A percentile compares a stretch with the other conserved stretches of the same genome.
These are phyloP conservation scores for Agrotis exclamationis DNA, from an alignment of 2,888 invertebrate genomes.

Conservation along the genomic window DNA sequence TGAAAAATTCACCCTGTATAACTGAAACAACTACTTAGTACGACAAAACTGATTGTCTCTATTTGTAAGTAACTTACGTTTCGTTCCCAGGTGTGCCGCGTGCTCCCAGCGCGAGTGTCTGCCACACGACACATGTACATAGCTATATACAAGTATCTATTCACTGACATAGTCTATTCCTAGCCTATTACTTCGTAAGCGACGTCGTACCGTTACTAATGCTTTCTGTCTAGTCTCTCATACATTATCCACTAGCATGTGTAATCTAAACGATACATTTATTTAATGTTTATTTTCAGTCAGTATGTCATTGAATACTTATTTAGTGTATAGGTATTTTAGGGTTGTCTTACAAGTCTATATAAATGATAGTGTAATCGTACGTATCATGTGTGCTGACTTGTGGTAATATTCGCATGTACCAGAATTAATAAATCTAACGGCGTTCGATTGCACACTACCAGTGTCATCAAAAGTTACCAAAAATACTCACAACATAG, in stretches of 20 bases:
- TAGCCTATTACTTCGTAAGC: slow-evolving; percentile 7
- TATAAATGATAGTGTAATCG: slow-evolving; percentile 15
- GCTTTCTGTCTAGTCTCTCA: slow-evolving; percentile 56
- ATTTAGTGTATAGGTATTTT: slow-evolving; percentile 59
- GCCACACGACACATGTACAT: slow-evolving; percentile 18
- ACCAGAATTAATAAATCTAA: slow-evolving; percentile 48
- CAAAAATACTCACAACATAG: slow-evolving; percentile 40
- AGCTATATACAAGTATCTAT: slow-evolving; percentile 47
- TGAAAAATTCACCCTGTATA: no score
- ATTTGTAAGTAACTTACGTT: not conserved
- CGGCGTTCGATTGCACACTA: slow-evolving; percentile 54
- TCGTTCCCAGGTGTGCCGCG: slow-evolving; percentile 7
- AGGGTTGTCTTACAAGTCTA: slow-evolving; percentile 17
- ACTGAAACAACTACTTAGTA: no score
- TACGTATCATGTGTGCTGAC: slow-evolving; percentile 22
- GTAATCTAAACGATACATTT: slow-evolving; percentile 25
- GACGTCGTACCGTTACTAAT: slow-evolving; percentile 27
- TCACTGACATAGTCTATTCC: slow-evolving; percentile 48
- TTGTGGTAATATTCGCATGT: slow-evolving; percentile 42
- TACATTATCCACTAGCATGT: slow-evolving; percentile 29
- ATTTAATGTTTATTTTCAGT: slow-evolving; percentile 31
- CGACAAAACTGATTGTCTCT: no score
- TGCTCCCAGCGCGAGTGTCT: not conserved
- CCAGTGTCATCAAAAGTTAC: slow-evolving; percentile 27
- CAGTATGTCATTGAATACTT: slow-evolving; percentile 61